Conservation (phyloP, 23 tunicate species). For the Styela clava region DNA sequence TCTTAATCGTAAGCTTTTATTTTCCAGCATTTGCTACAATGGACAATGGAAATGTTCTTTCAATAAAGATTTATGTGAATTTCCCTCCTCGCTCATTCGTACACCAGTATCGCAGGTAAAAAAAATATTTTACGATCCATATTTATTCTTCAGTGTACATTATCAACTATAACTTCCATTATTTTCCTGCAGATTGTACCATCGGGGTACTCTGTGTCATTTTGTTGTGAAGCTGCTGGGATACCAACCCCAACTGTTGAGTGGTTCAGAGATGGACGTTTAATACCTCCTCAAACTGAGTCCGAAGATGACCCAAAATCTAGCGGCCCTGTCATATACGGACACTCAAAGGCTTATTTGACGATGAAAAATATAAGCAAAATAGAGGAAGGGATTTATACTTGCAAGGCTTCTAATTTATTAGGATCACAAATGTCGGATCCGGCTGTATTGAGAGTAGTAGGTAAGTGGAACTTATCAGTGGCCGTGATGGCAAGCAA, state of each 20-base stretch:
- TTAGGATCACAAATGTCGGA: slow-evolving; percentile 71
- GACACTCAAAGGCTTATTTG: slow-evolving; percentile 3
- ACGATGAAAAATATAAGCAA: slow-evolving; percentile 32
- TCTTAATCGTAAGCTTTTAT: background rate
- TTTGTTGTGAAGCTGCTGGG: slow-evolving; percentile 85
- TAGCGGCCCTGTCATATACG: background rate
- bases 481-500: no score
- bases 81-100: slow-evolving; percentile 65
- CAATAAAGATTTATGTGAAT: slow-evolving; percentile 71
- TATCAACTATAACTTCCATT: no score
- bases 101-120: slow-evolving; percentile 74
- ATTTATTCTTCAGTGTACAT: no score
- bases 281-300: slow-evolving; percentile 15
- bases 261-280: slow-evolving; percentile 71
- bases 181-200: slow-evolving; percentile 75
- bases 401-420: slow-evolving; percentile 73
- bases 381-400: slow-evolving; percentile 55
- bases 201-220: slow-evolving; percentile 49
- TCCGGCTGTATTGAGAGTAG: slow-evolving; percentile 37
- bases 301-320: background rate
- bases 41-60: slow-evolving; percentile 85
- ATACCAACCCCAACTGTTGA: slow-evolving; percentile 64
- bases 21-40: slow-evolving; percentile 48
- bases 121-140: no score
- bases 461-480: slow-evolving; percentile 48